Base-by-base conservation (phyloP, 2,113 vertebrate species). In the Geococcyx californianus region DNA sequence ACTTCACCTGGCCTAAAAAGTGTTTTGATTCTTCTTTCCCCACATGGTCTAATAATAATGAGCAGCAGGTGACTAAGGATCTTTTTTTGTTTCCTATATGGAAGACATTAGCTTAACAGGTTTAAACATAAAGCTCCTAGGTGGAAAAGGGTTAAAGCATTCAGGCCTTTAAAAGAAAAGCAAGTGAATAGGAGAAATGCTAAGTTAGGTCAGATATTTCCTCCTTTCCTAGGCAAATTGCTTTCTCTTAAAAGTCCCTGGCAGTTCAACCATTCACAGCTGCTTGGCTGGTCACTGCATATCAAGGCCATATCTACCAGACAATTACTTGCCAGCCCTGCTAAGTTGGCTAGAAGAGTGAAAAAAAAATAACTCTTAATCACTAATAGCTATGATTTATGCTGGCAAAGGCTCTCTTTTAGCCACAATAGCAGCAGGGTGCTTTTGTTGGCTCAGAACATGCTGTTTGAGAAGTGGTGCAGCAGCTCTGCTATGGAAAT, bases 151-250 rank as follows among this genome's bases (percentile, higher is more conserved):
- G 14, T 67, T 73, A 54, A 89, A 86, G 24, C 25, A 9, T 58
- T 85, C 24, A 58, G 9, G 78, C 45, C 10, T 92, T 95, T 78
- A 55, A 16, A 60, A 33, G 19, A 84, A 81, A 90, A 60, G 25
- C 10, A 33, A 84, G 29, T 52, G 51, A 90, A 76, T 0, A 75
- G 38, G 54, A 38, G 14, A 80, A 13, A 29, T 67, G 83, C 29
- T 91, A 89, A 52, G 21, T 81, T 67, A 91, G 80, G 60, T 75
- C 80, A 87, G 56, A 52, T n/a, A 67, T 24, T 23, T 29, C 23
- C 36, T 82, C 58, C 66, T 86, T 85, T 69, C 44, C 51, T 29
- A 66, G 23, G 70, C 10, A 69, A 94, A 91, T 89, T 76, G 9
- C 26, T 51, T 70, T 84, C n/a, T 67, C 56, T 86, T 86, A 28